Percentiles rank a stretch among this genome's conserved stretches.
Conservation (phyloP, 2,113 vertebrate species). For the Maylandia zebra region DNA sequence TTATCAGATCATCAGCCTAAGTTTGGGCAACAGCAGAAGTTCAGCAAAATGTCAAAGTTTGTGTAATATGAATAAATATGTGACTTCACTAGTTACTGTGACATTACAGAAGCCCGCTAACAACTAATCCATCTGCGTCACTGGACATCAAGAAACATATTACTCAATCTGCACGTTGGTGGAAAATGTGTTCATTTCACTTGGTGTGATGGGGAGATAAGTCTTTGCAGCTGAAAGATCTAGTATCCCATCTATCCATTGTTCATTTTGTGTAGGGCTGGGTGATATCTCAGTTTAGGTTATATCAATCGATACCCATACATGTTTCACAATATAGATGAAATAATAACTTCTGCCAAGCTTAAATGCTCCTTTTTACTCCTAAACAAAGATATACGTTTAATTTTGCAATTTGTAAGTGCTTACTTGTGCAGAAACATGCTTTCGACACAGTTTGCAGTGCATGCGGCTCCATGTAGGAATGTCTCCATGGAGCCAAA, state of each 20-base stretch:
- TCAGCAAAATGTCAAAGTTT: background rate
- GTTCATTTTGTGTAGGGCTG: background rate
- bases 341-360: background rate
- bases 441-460: background rate
- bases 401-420: background rate
- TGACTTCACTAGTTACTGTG: background rate
- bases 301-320: background rate
- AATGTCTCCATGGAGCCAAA: background rate
- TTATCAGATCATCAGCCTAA: background rate
- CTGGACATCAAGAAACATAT: background rate
- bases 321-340: background rate
- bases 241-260: background rate
- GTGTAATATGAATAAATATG: background rate
- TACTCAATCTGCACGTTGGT: background rate
- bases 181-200: background rate
- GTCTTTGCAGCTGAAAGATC: background rate
- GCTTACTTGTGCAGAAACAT: background rate
- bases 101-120: background rate
- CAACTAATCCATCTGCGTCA: background rate
- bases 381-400: background rate
- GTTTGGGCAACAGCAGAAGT: background rate
- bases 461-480: background rate
- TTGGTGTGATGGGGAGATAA: background rate
- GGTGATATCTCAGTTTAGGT: background rate
- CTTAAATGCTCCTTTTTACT: background rate